Percentiles rank a stretch among this genome's conserved stretches.
Conservation (phyloP, 2,113 vertebrate genomes). For the Tylochromis polylepis region DNA sequence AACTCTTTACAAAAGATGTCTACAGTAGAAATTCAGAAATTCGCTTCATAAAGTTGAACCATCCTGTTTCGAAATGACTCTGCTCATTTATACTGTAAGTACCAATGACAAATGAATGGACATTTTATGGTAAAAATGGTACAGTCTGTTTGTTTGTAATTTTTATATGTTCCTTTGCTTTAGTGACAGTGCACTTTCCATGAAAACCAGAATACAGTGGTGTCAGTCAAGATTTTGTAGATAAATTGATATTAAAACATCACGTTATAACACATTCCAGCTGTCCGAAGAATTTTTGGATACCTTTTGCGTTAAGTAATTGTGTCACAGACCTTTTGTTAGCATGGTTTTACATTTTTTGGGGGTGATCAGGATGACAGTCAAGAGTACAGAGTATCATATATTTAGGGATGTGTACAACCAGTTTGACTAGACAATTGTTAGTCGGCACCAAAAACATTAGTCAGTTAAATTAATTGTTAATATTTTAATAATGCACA, state of each 20-base stretch:
- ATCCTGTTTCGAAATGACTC: slow-evolving; percentile 59
- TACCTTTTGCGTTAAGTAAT: background rate
- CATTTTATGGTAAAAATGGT: slow-evolving; percentile 80
- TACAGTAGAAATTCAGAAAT: slow-evolving; percentile 38
- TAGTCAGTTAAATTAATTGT: background rate
- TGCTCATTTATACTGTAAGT: slow-evolving; percentile 75
- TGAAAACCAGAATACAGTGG: slow-evolving; percentile 87
- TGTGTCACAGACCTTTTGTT: background rate
- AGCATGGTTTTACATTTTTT: background rate
- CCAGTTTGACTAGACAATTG: background rate
- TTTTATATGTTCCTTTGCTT: slow-evolving; percentile 95
- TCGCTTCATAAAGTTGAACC: slow-evolving; percentile 31
- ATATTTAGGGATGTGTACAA: background rate
- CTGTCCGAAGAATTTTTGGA: background rate
- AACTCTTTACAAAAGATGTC: slow-evolving; percentile 2
- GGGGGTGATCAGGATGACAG: background rate
- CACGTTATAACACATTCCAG: slow-evolving; percentile 63
- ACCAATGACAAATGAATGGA: slow-evolving; percentile 81
- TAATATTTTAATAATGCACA: background rate
- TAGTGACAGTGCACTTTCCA: slow-evolving; percentile 92
- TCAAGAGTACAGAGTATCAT: background rate
- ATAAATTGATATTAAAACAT: slow-evolving; percentile 97
- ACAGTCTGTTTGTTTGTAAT: slow-evolving; percentile 90
- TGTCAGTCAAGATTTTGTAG: slow-evolving; percentile 96
- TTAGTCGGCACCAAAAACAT: background rate